Conservation (phyloP, 2,113 vertebrate genomes). For the Phrynocephalus versicolor region DNA sequence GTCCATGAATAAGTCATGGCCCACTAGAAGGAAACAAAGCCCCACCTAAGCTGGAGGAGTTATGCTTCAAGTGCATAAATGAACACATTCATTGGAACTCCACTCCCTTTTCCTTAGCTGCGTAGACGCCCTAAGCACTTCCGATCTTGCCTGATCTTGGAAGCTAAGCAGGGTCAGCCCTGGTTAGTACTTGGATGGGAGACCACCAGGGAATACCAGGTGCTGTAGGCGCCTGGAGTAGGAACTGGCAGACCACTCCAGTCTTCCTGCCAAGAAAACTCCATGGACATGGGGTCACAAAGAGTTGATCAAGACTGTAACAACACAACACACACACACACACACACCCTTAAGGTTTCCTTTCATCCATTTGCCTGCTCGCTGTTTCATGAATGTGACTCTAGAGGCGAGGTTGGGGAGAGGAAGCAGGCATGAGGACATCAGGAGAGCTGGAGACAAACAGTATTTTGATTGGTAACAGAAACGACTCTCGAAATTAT, state of each 20-base stretch:
- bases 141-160: no score
- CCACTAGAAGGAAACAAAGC: background rate
- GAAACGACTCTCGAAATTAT: background rate
- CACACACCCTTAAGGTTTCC: background rate
- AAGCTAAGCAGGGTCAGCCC: no score
- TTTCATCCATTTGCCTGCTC: background rate
- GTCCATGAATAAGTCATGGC: background rate
- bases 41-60: background rate
- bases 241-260: no score
- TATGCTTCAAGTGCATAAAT: background rate
- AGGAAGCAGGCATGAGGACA: background rate
- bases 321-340: no score
- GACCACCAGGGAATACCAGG: no score
- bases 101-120: background rate
- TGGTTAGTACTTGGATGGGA: no score
- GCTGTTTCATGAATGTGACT: background rate
- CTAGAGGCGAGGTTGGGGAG: background rate
- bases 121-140: no score
- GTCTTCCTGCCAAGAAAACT: no score
- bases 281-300: no score
- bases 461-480: background rate
- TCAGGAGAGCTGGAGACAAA: background rate
- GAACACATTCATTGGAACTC: background rate
- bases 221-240: no score
- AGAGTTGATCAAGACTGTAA: no score